Evolutionary conservation across 2,113 vertebrate genomes (phyloP), one percentile per base, ranked within the genome.

Genomic region (Lamprotornis superbus): DNA sequence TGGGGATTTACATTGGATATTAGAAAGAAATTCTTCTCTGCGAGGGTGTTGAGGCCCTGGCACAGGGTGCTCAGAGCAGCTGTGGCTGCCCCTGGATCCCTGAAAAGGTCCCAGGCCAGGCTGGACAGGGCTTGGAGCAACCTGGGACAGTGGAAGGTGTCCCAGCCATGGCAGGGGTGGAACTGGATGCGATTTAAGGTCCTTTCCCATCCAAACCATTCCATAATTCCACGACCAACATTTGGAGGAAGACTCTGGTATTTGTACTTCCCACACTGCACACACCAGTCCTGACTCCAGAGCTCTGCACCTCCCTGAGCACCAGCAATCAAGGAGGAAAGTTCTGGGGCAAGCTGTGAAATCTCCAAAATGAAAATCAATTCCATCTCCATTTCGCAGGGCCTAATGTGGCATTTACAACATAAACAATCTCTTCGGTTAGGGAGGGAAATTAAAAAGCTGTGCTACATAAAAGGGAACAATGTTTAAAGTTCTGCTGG

Each of bases 351-450:
- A 97, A 97, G 97, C 98, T 98, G 97, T 98, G 98, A 98, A 98
- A 98, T 97, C 97, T 98, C 95, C 68, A 86, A 98, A 98, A 98
- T 97, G 97, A 98, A 98, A 98, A 98, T 98, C 98, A 98, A 98
- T 98, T 95, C 97, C 96, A 90, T 97, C 97, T 98, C 97, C 96
- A 95, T 96, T 98, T 98, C 97, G 94, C 89, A 93, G 98, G 97
- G 94, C 91, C 98, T 98, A 98, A 98, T 96, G 97, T 97, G 98
- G 98, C 98, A 98, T 98, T 98, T 98, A 97, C 97, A 97, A 98
- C 97, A 97, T 90, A 98, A 98, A 98, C 97, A 98, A 97, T 95
- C 71, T 49, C 97, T 96, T 96, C 97, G 95, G 97, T 95, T 97
- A 92, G 95, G 97, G 97, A 98, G 96, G 97, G 95, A 98, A 98